Percentiles rank a stretch among this genome's conserved stretches.
Evolutionary conservation across 2,888 invertebrate genomes (phyloP).

Genomic region (Idaea aversata): DNA sequence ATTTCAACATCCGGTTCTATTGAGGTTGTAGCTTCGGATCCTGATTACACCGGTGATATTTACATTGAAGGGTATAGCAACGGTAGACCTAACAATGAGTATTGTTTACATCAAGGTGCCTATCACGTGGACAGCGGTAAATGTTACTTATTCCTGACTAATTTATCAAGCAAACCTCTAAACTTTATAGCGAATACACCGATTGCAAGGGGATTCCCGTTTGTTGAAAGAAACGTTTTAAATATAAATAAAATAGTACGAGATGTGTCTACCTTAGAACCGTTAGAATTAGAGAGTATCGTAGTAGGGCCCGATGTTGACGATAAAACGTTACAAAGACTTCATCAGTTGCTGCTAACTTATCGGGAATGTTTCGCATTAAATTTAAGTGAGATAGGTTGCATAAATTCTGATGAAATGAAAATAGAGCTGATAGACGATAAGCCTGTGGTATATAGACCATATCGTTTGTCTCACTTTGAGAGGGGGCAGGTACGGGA

Average conservation of each 20-base stretch:
- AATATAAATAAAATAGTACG: too few relatives aligned
- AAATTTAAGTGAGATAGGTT: slow-evolving; percentile 5
- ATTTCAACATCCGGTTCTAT: background rate
- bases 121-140: background rate
- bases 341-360: background rate
- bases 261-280: background rate
- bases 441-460: slow-evolving; percentile 10
- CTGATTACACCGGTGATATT: too few relatives aligned
- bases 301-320: background rate
- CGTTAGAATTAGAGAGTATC: background rate
- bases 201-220: background rate
- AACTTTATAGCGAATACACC: background rate
- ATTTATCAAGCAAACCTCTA: background rate
- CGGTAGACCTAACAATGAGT: background rate
- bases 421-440: slow-evolving; percentile 7
- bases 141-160: background rate
- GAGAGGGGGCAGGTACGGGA: slow-evolving; percentile 9
- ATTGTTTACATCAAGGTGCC: background rate
- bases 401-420: slow-evolving; percentile 6
- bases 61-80: background rate
- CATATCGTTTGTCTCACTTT: slow-evolving; percentile 8
- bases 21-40: background rate
- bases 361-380: slow-evolving; percentile 6
- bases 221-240: background rate
- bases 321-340: background rate